Conservation (phyloP, 2,797 vertebrate species). For the Rhynchotus rufescens region DNA sequence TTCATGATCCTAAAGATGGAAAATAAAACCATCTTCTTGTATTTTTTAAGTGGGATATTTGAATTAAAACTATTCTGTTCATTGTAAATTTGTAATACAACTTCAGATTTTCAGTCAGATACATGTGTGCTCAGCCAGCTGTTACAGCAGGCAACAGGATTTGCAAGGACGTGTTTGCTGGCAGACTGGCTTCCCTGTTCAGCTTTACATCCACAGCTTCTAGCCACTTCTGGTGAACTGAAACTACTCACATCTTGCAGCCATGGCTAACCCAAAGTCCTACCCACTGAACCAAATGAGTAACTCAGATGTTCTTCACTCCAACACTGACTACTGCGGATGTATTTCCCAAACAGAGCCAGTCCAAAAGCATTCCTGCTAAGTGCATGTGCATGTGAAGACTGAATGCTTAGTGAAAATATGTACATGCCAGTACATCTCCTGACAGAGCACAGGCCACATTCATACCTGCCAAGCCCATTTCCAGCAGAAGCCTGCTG, state of each 20-base stretch:
- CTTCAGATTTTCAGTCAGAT: background rate
- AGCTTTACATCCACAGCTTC: background rate
- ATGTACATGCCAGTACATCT: background rate
- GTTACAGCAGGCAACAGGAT: background rate
- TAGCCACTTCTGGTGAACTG: background rate
- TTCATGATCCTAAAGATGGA: background rate
- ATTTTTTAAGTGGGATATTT: background rate
- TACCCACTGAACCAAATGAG: background rate
- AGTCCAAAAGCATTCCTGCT: background rate
- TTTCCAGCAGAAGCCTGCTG: background rate
- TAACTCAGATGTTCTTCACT: background rate
- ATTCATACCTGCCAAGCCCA: background rate
- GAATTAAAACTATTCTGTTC: conserved; percentile 3
- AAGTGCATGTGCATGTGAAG: background rate
- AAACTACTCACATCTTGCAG: background rate
- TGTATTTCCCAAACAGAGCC: background rate
- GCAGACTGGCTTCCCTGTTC: background rate
- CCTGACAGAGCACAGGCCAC: background rate
- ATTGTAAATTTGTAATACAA: background rate
- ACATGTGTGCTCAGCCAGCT: background rate
- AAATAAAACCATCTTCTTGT: background rate
- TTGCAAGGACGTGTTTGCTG: background rate
- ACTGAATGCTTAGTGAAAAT: background rate
- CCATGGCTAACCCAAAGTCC: background rate
- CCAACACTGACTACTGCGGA: background rate